Evolutionary conservation across 2,888 invertebrate genomes (phyloP), one percentile per base, ranked within the genome.

Genomic region (Heliconius cydno): DNA sequence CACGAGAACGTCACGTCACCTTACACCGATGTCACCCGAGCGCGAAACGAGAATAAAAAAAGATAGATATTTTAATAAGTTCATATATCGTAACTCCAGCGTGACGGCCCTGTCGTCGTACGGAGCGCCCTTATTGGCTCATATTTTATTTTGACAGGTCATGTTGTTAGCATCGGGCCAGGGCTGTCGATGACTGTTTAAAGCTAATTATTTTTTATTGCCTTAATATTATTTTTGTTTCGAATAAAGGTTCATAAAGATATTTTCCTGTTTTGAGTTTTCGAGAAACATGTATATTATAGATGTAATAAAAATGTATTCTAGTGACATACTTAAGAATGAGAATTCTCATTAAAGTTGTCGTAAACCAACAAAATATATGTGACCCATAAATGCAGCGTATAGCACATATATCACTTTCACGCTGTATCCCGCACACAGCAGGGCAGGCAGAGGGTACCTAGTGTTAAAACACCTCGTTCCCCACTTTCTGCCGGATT

Each of bases 131-230:
- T 92, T 93, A 94, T 94, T 93, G 93, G 90, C 89, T 93, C 94
- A 93, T 94, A 94, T 94, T 90, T 94, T 94, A 94, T 92, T 93
- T 92, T 94, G 83, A 84, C 92, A 92, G 91, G 85, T 89, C 86
- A 86, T 84, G 86, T 87, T 88, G 88, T 89, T 89, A 87, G 85
- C 85, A 85, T 87, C 86, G 87, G 86, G 87, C 85, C 84, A 90
- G 90, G 90, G 80, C 52, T 80, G 81, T 78, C 81, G 73, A 81
- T 80, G 57, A 60, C 38, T 78, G 57, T 74, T 41, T 72, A 38
- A 71, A 63, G 68, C 46, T 72, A 78, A 80, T 76, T 71, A 78
- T 73, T 80, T 73, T 81, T 80, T 76, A 80, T 80, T 76, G 34
- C 66, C 15, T 71, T 75, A 71, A 79, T 81, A 52, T 81, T 79